A percentile compares a stretch with the other conserved stretches of the same genome.
Evolutionary conservation across 2,797 vertebrate genomes (phyloP).

Genomic region (Morelia viridis): DNA sequence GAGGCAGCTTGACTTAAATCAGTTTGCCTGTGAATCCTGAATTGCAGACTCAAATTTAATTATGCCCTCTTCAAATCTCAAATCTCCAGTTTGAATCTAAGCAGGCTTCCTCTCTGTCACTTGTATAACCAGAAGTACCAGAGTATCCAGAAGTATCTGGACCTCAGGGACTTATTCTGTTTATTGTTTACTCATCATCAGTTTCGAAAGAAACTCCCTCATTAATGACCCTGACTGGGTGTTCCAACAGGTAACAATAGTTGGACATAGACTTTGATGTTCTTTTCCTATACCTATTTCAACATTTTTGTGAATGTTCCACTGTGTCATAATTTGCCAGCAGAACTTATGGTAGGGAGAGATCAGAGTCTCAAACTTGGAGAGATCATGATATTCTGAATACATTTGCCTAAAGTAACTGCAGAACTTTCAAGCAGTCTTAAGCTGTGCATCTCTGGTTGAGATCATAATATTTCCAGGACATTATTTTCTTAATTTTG

Average conservation of each 20-base stretch:
- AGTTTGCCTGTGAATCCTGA: not conserved
- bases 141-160: not conserved
- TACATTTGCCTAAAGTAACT: no score
- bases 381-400: no score
- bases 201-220: not conserved
- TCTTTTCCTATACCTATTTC: not conserved
- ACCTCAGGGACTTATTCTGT: not conserved
- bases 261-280: not conserved
- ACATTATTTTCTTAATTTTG: not conserved
- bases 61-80: not conserved
- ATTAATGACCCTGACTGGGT: not conserved
- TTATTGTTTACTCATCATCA: not conserved
- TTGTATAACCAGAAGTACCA: not conserved
- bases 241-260: not conserved
- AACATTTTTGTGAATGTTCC: not conserved
- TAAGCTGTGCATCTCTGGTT: not conserved
- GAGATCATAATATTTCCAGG: not conserved
- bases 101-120: not conserved
- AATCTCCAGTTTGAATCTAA: not conserved
- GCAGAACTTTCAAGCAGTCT: no score
- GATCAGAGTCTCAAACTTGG: no score
- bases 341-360: no score
- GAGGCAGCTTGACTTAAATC: not conserved
- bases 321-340: not conserved
- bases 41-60: not conserved